phyloP scores from a whole-genome alignment of 2,797 vertebrate genomes.

The Caiman crocodilus region DNA sequence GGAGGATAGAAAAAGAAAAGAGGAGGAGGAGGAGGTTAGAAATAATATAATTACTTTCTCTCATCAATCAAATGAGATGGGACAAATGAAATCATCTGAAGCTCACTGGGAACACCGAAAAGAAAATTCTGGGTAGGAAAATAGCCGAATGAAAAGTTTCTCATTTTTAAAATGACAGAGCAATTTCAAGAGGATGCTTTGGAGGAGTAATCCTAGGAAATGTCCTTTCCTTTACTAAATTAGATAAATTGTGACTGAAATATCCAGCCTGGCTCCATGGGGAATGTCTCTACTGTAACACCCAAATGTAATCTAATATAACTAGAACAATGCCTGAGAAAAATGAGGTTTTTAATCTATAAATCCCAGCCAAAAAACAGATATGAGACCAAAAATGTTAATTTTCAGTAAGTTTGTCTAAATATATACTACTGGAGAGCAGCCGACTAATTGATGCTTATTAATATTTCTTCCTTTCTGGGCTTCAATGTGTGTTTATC shows the following conservation, averaged over 20 bases:
- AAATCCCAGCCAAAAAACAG: slow-evolving; percentile 3
- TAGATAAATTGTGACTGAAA: slow-evolving; percentile 20
- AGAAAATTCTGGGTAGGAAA: slow-evolving; percentile 81
- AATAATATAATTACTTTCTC: slow-evolving; percentile 19
- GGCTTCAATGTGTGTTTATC: not conserved
- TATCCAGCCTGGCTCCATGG: not conserved
- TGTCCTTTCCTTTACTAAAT: slow-evolving; percentile 45
- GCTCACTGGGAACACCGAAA: slow-evolving; percentile 72
- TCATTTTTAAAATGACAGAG: slow-evolving; percentile 78
- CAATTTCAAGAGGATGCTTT: slow-evolving; percentile 73
- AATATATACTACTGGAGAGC: not conserved
- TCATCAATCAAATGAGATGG: slow-evolving; percentile 55
- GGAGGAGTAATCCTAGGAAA: slow-evolving; percentile 66
- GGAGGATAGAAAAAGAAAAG: slow-evolving; percentile 35
- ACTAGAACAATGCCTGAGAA: not conserved
- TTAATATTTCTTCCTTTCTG: not conserved
- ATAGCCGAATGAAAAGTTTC: slow-evolving; percentile 78
- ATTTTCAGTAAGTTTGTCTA: not conserved
- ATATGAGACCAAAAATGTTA: not conserved
- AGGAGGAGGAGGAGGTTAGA: not conserved
- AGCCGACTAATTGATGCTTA: slow-evolving; percentile 23
- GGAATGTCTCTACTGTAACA: not conserved
- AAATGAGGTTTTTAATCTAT: not conserved
- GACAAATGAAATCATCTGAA: slow-evolving; percentile 74
- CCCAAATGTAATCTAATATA: not conserved